phyloP scores from a whole-genome alignment of 2,113 vertebrate genomes.

The Campylomormyrus tamandua region DNA sequence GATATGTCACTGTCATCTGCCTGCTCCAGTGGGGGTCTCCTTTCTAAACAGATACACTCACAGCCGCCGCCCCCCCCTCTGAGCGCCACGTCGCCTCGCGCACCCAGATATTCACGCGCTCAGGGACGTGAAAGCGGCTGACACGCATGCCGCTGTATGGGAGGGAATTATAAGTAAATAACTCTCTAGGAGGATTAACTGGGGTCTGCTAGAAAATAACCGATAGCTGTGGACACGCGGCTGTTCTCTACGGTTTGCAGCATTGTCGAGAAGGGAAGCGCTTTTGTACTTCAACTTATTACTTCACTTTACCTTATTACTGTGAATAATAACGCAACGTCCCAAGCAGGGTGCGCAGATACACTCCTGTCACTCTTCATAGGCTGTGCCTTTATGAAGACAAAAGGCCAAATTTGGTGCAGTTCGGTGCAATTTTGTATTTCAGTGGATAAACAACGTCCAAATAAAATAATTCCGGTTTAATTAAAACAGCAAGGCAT shows the following conservation, averaged over 20 bases:
- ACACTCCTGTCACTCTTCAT: background rate
- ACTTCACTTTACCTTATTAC: background rate
- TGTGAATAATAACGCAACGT: background rate
- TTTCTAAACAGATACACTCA: slow-evolving; percentile 29
- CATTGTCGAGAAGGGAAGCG: background rate
- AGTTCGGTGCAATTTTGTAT: background rate
- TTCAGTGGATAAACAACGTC: background rate
- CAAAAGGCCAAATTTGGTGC: background rate
- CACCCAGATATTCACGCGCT: slow-evolving; percentile 11
- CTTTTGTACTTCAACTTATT: background rate
- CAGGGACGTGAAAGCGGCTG: background rate
- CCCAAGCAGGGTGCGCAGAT: background rate
- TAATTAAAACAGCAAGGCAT: slow-evolving; percentile 6
- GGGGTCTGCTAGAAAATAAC: slow-evolving; percentile 29
- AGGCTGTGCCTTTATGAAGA: background rate
- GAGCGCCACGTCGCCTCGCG: slow-evolving; percentile 27
- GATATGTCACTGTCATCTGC: slow-evolving; percentile 39
- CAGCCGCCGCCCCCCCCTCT: background rate
- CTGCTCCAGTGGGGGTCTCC: slow-evolving; percentile 19
- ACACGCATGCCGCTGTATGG: slow-evolving; percentile 7
- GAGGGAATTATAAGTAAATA: slow-evolving; percentile 36
- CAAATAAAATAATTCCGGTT: background rate
- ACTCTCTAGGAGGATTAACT: slow-evolving; percentile 22
- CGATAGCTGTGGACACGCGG: background rate
- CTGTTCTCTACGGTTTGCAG: background rate